Evolutionary conservation across 1,140 invertebrate species (phyloP), one percentile per base, ranked within the genome.

Genomic region (Neodiprion virginianus): DNA sequence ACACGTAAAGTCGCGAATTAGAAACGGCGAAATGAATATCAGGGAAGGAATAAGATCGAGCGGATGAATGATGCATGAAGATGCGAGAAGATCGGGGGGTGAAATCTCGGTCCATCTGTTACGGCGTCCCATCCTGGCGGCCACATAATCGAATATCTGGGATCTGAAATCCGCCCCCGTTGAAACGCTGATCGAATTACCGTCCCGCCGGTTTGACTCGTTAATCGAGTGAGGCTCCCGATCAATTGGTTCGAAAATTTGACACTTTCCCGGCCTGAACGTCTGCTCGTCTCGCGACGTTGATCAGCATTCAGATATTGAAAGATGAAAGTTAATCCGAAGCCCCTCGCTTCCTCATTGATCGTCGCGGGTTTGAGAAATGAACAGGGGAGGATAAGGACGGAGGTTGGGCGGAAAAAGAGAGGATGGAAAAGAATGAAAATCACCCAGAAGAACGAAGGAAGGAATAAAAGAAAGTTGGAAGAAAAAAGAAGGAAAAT

Each of bases 401-500:
- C 28, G 28, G 28, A 40, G 28, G 28, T 40, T 40, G 28, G 28
- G 28, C 28, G 28, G 28, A 40, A 65, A 65, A 72, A 10, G 11
- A 65, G 1, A 47, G 47, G 23, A 40, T 28, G n/a, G 67, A 21
- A 73, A 67, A 68, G 17, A 73, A 73, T 12, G 48, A 65, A 73
- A 23, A 50, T 14, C 21, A 69, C 71, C 48, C 23, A 72, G 23
- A 72, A 17, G 28, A 23, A 21, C 28, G 28, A 12, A 72, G 47
- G 47, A n/a, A 61, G 14, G 61, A 67, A 71, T 70, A 67, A 12
- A 66, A 66, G 11, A 69, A 50, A 72, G 49, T 71, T 17, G 68
- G 48, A 71, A 71, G 48, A 17, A 23, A 49, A 67, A 67, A 75
- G n/a, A 21, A 9, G 48, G 61, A 67, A 73, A 73, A 48, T 67